Evolutionary conservation across 2,888 invertebrate species (phyloP).

Genomic region (Cepaea hortensis): DNA sequence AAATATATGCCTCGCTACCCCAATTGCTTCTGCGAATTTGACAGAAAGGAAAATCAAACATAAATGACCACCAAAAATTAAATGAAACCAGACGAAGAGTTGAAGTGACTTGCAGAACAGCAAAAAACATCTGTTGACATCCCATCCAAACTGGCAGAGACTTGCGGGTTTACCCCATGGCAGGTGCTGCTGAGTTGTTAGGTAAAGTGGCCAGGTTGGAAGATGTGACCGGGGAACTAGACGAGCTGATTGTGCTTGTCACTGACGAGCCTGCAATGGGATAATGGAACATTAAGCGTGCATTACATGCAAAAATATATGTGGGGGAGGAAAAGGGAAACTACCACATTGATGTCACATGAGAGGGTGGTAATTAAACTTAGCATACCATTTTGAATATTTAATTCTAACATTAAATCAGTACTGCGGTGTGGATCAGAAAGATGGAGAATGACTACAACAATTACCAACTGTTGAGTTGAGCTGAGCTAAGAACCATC

Average conservation of each 20-base stretch:
- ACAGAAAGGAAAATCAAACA: not conserved
- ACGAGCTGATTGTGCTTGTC: conserved; percentile 66
- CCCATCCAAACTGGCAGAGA: not conserved
- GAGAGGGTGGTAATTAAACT: too few species aligned
- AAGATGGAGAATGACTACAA: too few species aligned
- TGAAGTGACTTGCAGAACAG: conserved; percentile 35
- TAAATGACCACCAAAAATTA: not conserved
- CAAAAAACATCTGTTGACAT: conserved; percentile 24
- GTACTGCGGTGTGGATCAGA: too few species aligned
- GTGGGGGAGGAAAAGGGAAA: not conserved
- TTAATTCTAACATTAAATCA: too few species aligned
- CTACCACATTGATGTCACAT: too few species aligned
- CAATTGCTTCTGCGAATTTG: conserved; percentile 5
- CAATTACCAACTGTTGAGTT: too few species aligned
- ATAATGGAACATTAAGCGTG: conserved; percentile 17
- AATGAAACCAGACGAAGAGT: not conserved
- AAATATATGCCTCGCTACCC: not conserved
- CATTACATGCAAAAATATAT: not conserved
- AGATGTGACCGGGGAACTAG: conserved; percentile 71
- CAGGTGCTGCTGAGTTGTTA: conserved; percentile 66
- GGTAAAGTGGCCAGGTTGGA: conserved; percentile 72
- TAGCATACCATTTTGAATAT: too few species aligned
- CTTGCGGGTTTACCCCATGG: conserved; percentile 57
- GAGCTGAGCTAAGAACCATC: too few species aligned
- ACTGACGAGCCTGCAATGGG: conserved; percentile 60